Percentiles rank a stretch among this genome's conserved stretches.
These are phyloP conservation scores for Heterotis niloticus DNA, from an alignment of 2,113 vertebrate species.

Conservation along the genomic window DNA sequence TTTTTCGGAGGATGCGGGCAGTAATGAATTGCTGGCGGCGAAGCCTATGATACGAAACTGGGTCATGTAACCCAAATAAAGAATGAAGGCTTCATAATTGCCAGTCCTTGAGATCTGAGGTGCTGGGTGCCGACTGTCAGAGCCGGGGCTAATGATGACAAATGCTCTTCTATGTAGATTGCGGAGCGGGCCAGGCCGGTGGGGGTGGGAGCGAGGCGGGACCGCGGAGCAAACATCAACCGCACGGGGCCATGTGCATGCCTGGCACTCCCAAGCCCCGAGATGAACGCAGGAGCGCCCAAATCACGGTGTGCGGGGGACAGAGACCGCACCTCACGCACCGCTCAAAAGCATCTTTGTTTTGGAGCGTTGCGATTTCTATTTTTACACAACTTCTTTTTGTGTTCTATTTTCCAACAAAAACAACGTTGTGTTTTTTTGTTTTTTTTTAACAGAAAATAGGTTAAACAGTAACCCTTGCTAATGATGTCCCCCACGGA, in stretches of 20 bases:
- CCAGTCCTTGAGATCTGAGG: slow-evolving; percentile 88
- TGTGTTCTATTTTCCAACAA: too few relatives aligned
- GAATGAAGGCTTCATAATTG: slow-evolving; percentile 81
- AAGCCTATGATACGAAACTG: slow-evolving; percentile 64
- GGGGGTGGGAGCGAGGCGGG: slow-evolving; percentile 40
- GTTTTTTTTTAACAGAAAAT: neutral
- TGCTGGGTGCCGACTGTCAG: slow-evolving; percentile 98
- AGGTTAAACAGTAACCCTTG: too few relatives aligned
- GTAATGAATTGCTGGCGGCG: slow-evolving; percentile 62
- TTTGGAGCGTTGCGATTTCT: too few relatives aligned
- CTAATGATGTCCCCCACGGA: too few relatives aligned
- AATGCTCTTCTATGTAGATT: slow-evolving; percentile 98
- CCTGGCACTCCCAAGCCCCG: neutral
- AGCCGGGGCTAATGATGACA: slow-evolving; percentile 98
- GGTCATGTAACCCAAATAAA: slow-evolving; percentile 73
- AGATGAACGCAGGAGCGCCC: neutral
- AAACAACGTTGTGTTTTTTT: neutral
- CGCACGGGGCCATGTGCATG: neutral
- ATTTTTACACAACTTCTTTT: neutral
- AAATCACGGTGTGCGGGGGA: neutral
- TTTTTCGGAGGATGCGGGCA: slow-evolving; percentile 33
- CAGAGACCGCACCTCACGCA: neutral
- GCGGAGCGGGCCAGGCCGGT: slow-evolving; percentile 70
- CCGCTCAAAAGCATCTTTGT: neutral
- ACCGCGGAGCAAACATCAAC: slow-evolving; percentile 5